Conservation (phyloP, 2,113 vertebrate genomes). For the Arizona elegans region DNA sequence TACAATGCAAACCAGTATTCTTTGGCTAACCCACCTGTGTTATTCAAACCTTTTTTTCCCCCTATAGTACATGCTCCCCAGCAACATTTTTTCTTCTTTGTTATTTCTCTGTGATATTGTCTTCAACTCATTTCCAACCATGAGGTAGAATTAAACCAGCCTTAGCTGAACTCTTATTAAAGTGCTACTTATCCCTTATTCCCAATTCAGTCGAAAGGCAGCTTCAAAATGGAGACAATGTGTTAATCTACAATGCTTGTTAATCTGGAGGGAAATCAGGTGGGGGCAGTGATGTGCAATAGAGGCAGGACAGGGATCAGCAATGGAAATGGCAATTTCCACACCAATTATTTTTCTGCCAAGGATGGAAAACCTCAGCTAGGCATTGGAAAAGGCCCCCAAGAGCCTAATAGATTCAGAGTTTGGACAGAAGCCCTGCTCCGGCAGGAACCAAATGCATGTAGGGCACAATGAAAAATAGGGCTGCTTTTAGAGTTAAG, state of each 20-base stretch:
- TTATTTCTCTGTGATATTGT: background rate
- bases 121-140: background rate
- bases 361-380: background rate
- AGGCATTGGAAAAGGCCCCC: background rate
- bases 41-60: background rate
- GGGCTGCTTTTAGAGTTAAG: background rate
- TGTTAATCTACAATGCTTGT: background rate
- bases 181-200: background rate
- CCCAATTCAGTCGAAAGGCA: background rate
- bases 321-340: background rate
- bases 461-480: background rate
- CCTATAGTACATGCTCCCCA: background rate
- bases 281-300: background rate
- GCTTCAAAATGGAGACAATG: background rate
- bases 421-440: background rate
- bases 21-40: background rate
- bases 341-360: background rate
- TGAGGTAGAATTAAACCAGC: background rate
- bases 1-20: background rate
- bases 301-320: background rate
- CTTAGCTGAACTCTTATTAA: background rate
- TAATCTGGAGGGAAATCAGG: background rate
- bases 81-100: background rate
- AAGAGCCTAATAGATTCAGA: background rate
- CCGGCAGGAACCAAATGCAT: background rate